A percentile compares a stretch with the other conserved stretches of the same genome.
Evolutionary conservation across 2,113 vertebrate species (phyloP).

Genomic region (Phalacrocorax aristotelis): DNA sequence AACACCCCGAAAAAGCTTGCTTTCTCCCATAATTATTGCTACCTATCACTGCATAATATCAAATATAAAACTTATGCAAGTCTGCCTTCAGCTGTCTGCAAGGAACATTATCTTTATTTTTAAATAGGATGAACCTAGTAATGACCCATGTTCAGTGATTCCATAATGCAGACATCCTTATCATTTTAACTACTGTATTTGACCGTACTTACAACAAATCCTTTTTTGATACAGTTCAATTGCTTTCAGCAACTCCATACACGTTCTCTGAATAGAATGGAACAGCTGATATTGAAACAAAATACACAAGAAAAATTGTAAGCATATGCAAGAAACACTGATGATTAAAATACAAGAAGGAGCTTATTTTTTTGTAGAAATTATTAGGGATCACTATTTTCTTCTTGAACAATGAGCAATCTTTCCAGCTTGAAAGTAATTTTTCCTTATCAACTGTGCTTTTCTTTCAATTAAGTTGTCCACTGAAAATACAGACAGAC

Average conservation of each 20-base stretch:
- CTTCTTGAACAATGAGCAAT: neutral
- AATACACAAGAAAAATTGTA: neutral
- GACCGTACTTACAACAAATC: conserved; percentile 87
- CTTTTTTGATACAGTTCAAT: conserved; percentile 96
- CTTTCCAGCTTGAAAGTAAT: neutral
- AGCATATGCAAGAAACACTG: neutral
- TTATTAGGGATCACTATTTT: neutral
- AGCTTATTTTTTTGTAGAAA: neutral
- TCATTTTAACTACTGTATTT: neutral
- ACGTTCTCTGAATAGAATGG: conserved; percentile 96
- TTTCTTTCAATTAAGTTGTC: neutral
- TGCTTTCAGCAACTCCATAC: conserved; percentile 97
- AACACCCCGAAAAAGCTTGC: neutral
- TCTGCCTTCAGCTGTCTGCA: neutral
- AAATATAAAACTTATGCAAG: neutral
- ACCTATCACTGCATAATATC: neutral
- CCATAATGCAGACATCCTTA: neutral
- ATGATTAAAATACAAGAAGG: neutral
- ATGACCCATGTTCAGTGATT: neutral
- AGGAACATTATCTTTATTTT: neutral
- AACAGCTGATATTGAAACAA: conserved; percentile 84
- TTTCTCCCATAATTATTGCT: neutral
- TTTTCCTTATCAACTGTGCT: neutral
- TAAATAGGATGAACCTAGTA: neutral
- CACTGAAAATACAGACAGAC: neutral